These are phyloP conservation scores for Paraplagusia blochii DNA, from an alignment of 2,113 vertebrate species.

Conservation along the genomic window DNA sequence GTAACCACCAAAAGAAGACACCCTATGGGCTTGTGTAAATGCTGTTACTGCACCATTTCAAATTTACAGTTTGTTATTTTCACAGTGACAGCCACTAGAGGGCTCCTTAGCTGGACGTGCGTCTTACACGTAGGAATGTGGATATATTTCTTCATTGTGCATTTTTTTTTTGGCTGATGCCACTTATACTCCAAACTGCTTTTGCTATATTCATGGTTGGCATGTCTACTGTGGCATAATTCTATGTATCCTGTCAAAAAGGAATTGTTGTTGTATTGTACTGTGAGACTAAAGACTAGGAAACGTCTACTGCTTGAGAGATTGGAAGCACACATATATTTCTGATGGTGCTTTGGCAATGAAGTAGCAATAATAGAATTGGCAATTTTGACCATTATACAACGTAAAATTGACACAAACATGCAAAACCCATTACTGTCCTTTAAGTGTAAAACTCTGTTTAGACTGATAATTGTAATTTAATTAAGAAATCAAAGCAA, in stretches of 20 bases:
- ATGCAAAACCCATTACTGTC: constrained; percentile 20
- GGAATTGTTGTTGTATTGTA: no score
- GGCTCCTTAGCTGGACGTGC: no score
- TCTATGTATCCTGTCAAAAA: no score
- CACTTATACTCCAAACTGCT: constrained; percentile 26
- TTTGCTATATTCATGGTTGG: no score
- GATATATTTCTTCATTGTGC: no score
- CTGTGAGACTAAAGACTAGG: not conserved
- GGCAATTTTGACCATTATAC: not conserved
- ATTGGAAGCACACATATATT: not conserved
- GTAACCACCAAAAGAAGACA: no score
- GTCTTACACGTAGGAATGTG: no score
- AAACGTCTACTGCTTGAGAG: not conserved
- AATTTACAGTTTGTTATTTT: no score
- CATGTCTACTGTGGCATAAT: no score
- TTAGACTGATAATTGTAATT: constrained; percentile 8
- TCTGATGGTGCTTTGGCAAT: constrained; percentile 3
- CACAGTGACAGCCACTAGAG: no score
- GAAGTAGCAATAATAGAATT: not conserved
- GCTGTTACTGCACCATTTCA: no score
- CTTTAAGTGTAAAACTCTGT: constrained; percentile 34
- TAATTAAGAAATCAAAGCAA: constrained; percentile 27
- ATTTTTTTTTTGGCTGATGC: constrained; percentile 2
- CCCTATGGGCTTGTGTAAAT: no score
- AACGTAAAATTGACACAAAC: constrained; percentile 32